Conservation (phyloP, 2,797 vertebrate species). For the Poeciliopsis infans region DNA sequence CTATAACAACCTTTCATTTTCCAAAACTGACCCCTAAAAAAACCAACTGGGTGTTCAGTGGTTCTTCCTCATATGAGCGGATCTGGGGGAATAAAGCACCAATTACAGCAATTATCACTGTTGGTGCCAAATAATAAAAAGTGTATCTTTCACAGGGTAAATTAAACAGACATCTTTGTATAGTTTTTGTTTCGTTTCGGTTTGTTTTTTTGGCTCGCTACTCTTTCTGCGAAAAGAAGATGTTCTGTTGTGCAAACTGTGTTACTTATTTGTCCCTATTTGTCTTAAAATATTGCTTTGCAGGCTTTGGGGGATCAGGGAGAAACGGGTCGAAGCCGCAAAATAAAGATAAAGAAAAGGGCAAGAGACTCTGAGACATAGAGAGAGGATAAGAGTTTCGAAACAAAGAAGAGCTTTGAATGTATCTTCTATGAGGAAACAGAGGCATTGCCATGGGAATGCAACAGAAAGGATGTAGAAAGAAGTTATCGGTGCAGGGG, state of each 20-base stretch:
- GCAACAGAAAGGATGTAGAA: slow-evolving; percentile 22
- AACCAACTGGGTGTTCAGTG: slow-evolving; percentile 3
- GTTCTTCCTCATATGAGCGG: slow-evolving; percentile 35
- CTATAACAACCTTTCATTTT: too few species aligned
- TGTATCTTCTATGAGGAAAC: slow-evolving; percentile 23
- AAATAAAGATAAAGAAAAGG: neutral
- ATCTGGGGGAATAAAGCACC: slow-evolving; percentile 39
- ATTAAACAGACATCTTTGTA: slow-evolving; percentile 47
- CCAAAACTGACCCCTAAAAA: neutral
- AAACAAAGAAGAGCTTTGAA: slow-evolving; percentile 29
- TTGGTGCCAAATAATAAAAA: slow-evolving; percentile 14
- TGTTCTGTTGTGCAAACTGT: slow-evolving; percentile 26
- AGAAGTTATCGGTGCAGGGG: slow-evolving; percentile 29
- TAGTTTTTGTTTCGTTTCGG: slow-evolving; percentile 16
- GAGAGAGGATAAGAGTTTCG: slow-evolving; percentile 19
- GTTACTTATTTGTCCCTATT: slow-evolving; percentile 30
- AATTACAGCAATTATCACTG: slow-evolving; percentile 47
- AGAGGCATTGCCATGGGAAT: slow-evolving; percentile 28
- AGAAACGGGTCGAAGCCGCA: neutral
- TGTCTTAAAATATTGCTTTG: slow-evolving; percentile 34
- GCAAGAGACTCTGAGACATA: slow-evolving; percentile 16
- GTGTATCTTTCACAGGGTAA: slow-evolving; percentile 38
- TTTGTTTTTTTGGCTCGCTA: too few species aligned
- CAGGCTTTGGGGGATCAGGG: slow-evolving; percentile 12
- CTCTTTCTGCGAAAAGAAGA: slow-evolving; percentile 16